Conservation (phyloP, 2,113 vertebrate species). For the Nicator chloris region DNA sequence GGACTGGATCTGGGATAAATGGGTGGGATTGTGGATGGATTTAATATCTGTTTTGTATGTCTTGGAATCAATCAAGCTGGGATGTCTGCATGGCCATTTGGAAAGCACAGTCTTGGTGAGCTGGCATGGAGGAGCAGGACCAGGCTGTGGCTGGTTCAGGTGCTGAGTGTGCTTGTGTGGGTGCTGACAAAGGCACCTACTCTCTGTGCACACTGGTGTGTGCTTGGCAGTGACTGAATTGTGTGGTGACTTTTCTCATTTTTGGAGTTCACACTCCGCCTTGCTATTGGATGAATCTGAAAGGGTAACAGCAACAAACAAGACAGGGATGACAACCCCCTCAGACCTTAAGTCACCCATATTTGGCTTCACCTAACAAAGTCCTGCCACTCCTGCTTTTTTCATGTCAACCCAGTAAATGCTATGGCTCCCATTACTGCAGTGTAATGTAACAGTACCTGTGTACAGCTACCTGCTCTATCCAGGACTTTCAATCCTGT, state of each 20-base stretch:
- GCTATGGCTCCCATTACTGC: not conserved
- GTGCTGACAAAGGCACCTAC: not conserved
- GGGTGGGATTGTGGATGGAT: too few relatives aligned
- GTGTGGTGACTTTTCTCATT: not conserved
- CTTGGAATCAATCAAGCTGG: not conserved
- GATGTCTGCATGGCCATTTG: not conserved
- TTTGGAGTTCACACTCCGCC: not conserved
- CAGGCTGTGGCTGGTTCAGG: not conserved
- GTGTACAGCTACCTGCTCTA: not conserved
- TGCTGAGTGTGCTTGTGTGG: not conserved
- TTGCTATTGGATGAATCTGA: not conserved
- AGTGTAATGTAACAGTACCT: not conserved
- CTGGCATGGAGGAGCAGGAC: not conserved
- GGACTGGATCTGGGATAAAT: not conserved
- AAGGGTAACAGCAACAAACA: not conserved
- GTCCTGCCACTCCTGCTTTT: not conserved
- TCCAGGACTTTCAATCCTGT: not conserved
- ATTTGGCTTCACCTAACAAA: not conserved
- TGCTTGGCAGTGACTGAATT: not conserved
- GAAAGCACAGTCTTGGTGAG: not conserved
- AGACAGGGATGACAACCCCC: not conserved
- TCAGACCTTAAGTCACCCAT: not conserved
- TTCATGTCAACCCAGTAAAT: not conserved
- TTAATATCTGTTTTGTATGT: not conserved
- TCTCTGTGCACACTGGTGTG: not conserved